Base-by-base conservation (phyloP, 2,888 invertebrate genomes). In the Brassicogethes aeneus region DNA sequence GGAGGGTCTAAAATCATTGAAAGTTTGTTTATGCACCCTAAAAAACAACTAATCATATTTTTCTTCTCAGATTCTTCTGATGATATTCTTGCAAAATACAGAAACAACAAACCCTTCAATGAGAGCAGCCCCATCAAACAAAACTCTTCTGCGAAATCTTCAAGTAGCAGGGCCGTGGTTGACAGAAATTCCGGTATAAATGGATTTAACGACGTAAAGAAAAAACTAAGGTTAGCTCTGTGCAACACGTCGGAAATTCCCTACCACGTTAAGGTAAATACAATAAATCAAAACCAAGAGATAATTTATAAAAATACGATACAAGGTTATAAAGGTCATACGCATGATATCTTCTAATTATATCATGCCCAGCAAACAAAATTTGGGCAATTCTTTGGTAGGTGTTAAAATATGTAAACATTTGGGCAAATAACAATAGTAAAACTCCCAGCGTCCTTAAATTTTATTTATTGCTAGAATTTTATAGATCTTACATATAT, bases 11-110 rank as follows among this genome's bases (percentile, higher is more conserved):
- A n/a, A n/a, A n/a, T n/a, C n/a, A n/a, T n/a, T n/a, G n/a, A n/a
- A 5, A 23, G 5, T 23, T 23, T 23, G 23, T 23, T 23, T 23
- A 23, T 23, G n/a, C n/a, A n/a, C n/a, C n/a, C n/a, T n/a, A n/a
- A 23, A 23, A 10, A 10, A 23, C 5, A 23, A 23, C 10, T 23
- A 23, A 23, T 10, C n/a, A n/a, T 23, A 23, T 23, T 23, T 23
- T 37, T 52, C 14, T 60, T 71, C 53, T 66, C 66, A 59, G 92
- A 92, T 70, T 80, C 80, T 23, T 83, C 87, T 0, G 94, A 95
- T 59, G 93, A 95, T 60, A 96, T 96, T 60, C 74, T 96, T 51
- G 95, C 91, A 32, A 96, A 95, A 69, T 96, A 96, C 70, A 75
- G 94, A 38, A 54, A 57, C 10, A n/a, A n/a, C 13, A 66, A 63